Base-by-base conservation (phyloP, 2,888 invertebrate species). In the Meiosimyza platycephala region DNA sequence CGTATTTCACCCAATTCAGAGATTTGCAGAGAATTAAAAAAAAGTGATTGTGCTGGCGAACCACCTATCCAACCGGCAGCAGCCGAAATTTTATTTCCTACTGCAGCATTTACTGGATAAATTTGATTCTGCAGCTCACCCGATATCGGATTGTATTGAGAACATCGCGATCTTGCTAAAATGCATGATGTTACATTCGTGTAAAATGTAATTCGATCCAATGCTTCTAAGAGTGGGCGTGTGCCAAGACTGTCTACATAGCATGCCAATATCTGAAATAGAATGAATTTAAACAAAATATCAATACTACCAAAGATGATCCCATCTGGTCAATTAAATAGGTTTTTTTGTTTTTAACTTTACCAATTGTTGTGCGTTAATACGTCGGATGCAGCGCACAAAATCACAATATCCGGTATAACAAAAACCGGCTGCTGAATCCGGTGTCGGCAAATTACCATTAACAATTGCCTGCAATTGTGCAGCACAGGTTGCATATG, bases 101-200 rank as follows among this genome's bases (percentile, higher is more conserved):
- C 79, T 74, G 79, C 79, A 76, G 78, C 47, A 16, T 52, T 15
- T 13, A 54, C 33, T 18, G 50, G 77, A 74, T 84, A 70, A 5
- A 88, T 88, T 47, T 89, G 89, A 52, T 89, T 88, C 84, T 91
- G 91, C 4, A 89, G 84, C 73, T 90, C 90, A 15, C 92, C 92
- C 1, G 92, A 91, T 71, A 92, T 91, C 4, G 92, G 92, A 83
- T 92, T 92, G 80, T 88, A 90, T 1, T 88, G 85, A 63, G 90
- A 88, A 84, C 92, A 92, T 70, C 92, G 88, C 1, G 91, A 85
- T 80, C 89, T 90, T 1, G 92, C 91, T 72, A 92, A 83, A 74
- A 92, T 89, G 81, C 92, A 92, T 12, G 91, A 90, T 3, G 92
- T 92, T 50, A 92, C 90, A 81, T 92, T 92, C 47, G 89, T 90